Conservation (phyloP, 2,888 invertebrate species). For the Tenthredo livida region DNA sequence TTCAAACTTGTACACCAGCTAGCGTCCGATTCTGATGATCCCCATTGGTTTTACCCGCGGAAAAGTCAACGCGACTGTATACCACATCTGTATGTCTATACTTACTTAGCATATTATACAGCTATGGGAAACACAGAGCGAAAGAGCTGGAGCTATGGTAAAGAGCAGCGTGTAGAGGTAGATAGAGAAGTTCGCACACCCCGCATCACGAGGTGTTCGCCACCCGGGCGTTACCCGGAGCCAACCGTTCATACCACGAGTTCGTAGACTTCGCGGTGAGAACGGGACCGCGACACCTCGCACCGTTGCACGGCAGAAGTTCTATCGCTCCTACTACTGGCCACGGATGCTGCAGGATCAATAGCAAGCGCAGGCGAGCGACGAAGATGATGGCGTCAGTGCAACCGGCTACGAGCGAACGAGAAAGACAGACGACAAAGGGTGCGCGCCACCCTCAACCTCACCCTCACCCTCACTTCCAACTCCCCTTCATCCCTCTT, state of each 20-base stretch:
- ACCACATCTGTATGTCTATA: not conserved
- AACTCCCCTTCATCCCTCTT: slow-evolving; percentile 60
- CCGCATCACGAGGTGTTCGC: slow-evolving; percentile 9
- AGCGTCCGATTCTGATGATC: not conserved
- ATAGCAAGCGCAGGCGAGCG: slow-evolving; percentile 75
- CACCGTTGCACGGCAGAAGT: slow-evolving; percentile 75
- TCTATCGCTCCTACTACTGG: slow-evolving; percentile 55
- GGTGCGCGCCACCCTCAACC: slow-evolving; percentile 57
- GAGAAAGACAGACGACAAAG: slow-evolving; percentile 66
- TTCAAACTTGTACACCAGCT: not conserved
- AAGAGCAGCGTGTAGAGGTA: not conserved
- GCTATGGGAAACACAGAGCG: slow-evolving; percentile 1
- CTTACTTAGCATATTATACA: not conserved
- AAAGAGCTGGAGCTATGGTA: not conserved
- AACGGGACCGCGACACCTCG: slow-evolving; percentile 57
- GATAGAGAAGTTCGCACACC: slow-evolving; percentile 19
- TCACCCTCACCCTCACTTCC: slow-evolving; percentile 36
- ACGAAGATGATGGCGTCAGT: slow-evolving; percentile 30
- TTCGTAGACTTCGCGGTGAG: slow-evolving; percentile 50
- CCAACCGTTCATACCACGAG: slow-evolving; percentile 31
- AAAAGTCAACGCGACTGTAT: not conserved
- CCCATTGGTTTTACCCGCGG: not conserved
- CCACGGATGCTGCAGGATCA: slow-evolving; percentile 77
- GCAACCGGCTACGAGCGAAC: slow-evolving; percentile 56
- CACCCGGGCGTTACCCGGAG: slow-evolving; percentile 42